Evolutionary conservation across 2,888 invertebrate species (phyloP).

Genomic region (Abrostola tripartita): DNA sequence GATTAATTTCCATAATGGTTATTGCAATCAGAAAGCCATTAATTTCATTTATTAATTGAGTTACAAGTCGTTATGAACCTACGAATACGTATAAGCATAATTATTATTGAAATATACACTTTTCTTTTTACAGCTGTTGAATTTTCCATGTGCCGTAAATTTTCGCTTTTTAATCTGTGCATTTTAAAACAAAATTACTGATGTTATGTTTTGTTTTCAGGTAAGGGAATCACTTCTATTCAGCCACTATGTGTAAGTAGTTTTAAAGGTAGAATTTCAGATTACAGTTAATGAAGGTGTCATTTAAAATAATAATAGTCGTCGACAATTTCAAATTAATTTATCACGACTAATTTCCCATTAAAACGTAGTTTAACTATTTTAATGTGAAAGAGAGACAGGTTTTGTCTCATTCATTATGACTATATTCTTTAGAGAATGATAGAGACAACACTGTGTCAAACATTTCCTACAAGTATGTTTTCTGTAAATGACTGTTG

Average conservation of each 20-base stretch:
- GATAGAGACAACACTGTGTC: too few relatives aligned
- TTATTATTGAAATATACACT: not conserved
- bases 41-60: not conserved
- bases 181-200: slow-evolving; percentile 1
- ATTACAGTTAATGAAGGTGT: not conserved
- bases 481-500: not conserved
- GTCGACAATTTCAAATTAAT: not conserved
- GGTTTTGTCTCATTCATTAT: too few relatives aligned
- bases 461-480: not conserved
- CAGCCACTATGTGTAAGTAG: slow-evolving; percentile 22
- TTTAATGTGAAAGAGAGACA: not conserved
- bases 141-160: not conserved
- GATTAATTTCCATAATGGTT: not conserved
- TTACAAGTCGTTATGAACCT: not conserved
- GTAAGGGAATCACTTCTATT: slow-evolving; percentile 30
- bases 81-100: not conserved
- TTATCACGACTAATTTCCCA: not conserved
- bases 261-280: slow-evolving; percentile 3
- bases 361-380: not conserved
- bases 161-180: not conserved
- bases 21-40: not conserved
- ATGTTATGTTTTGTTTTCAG: slow-evolving; percentile 27
- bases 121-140: not conserved
- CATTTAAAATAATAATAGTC: not conserved
- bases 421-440: too few relatives aligned